A percentile compares a stretch with the other conserved stretches of the same genome.
Conservation (phyloP, 92 coral and sea anemone species). For the Nematostella vectensis region DNA sequence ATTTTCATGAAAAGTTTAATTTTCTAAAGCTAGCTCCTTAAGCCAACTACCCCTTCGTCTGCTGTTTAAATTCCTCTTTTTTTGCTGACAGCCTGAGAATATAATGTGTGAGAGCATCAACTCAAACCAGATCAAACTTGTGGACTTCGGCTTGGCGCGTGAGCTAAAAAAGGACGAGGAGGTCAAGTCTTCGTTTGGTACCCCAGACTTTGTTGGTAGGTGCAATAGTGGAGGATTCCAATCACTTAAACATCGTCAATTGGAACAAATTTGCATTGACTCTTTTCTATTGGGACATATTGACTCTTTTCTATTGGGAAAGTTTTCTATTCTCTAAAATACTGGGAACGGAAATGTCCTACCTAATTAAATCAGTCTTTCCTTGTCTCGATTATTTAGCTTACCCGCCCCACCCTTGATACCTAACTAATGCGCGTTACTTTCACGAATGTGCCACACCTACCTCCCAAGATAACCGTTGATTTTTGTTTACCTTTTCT, state of each 20-base stretch:
- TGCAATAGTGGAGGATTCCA: neutral
- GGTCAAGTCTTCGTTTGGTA: conserved; percentile 81
- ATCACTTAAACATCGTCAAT: too few species aligned
- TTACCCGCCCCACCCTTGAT: too few species aligned
- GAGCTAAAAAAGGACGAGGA: conserved; percentile 64
- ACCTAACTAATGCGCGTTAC: too few species aligned
- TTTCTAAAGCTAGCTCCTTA: too few species aligned
- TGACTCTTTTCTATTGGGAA: neutral
- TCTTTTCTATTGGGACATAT: conserved; percentile 25
- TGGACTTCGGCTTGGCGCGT: conserved; percentile 95
- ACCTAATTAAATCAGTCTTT: too few species aligned
- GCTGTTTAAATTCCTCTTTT: too few species aligned
- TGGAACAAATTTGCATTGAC: too few species aligned
- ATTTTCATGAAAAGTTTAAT: too few species aligned
- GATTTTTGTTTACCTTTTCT: neutral
- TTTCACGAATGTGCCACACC: too few species aligned
- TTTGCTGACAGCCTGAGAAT: conserved; percentile 86
- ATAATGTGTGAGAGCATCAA: conserved; percentile 78
- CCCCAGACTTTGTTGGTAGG: conserved; percentile 97
- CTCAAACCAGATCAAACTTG: conserved; percentile 75
- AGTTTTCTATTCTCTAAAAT: neutral
- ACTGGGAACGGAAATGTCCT: too few species aligned
- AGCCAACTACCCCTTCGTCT: too few species aligned
- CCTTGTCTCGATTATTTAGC: too few species aligned
- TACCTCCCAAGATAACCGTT: neutral